Conservation (phyloP, 1,140 invertebrate genomes). For the Brachionus calyciflorus region DNA sequence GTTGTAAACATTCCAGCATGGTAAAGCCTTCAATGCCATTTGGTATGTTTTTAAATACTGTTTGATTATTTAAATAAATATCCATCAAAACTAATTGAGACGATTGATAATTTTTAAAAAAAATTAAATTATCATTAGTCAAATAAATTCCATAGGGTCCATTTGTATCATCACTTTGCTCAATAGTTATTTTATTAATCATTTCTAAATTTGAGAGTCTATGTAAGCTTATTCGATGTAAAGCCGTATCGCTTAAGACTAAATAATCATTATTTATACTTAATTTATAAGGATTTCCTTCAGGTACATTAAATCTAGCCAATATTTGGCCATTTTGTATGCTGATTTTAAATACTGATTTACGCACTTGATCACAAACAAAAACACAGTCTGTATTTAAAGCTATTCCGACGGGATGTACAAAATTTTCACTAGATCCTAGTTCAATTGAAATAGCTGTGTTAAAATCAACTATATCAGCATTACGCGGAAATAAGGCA, state of each 20-base stretch:
- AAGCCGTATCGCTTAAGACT: constrained; percentile 1
- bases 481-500: not conserved
- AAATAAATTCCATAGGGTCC: constrained; percentile 39
- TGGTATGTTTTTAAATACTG: constrained; percentile 2
- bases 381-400: constrained; percentile 19
- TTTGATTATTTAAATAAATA: constrained; percentile 15
- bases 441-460: not conserved
- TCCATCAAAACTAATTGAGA: constrained; percentile 13
- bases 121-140: constrained; percentile 36
- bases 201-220: not conserved
- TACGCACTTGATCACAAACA: constrained; percentile 12
- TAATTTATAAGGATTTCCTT: constrained; percentile 21
- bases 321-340: not conserved
- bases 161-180: not conserved
- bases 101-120: constrained; percentile 21
- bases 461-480: not conserved
- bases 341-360: constrained; percentile 18
- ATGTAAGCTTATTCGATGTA: constrained; percentile 3
- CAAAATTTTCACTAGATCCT: not conserved
- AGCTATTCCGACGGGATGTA: not conserved
- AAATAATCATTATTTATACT: constrained; percentile 26
- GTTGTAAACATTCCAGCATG: constrained; percentile 15
- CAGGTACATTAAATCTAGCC: not conserved
- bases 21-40: constrained; percentile 7
- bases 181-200: not conserved